Conservation (phyloP, 2,888 invertebrate genomes). For the Leucophenga montana region DNA sequence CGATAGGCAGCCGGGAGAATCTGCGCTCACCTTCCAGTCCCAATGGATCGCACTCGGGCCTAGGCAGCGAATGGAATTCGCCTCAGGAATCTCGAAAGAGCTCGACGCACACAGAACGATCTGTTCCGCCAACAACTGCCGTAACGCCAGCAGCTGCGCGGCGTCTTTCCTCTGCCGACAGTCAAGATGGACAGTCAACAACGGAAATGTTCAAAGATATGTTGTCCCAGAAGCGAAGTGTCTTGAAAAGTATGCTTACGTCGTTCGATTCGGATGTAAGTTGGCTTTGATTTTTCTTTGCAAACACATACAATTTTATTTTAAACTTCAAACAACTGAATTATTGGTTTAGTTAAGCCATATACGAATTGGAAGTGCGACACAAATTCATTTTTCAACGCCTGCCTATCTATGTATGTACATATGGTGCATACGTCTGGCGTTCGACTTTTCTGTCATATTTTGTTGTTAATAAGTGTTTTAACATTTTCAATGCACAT, state of each 20-base stretch:
- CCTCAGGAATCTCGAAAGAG: constrained; percentile 77
- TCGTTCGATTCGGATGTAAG: constrained; percentile 94
- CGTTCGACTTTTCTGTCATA: no score
- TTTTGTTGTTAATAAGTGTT: no score
- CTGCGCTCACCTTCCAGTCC: constrained; percentile 77
- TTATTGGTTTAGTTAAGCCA: not conserved
- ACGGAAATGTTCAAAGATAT: constrained; percentile 95
- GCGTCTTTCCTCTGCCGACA: constrained; percentile 80
- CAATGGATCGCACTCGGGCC: constrained; percentile 70
- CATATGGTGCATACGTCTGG: no score
- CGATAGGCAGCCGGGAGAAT: constrained; percentile 81
- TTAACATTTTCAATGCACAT: no score
- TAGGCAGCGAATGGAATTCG: constrained; percentile 77
- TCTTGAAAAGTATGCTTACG: constrained; percentile 88
- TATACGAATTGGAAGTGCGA: no score
- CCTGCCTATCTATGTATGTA: no score
- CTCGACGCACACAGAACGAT: constrained; percentile 67
- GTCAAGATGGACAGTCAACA: constrained; percentile 82
- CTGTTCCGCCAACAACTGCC: constrained; percentile 43
- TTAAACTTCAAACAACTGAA: no score
- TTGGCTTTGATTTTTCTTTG: constrained; percentile 47
- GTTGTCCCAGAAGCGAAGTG: constrained; percentile 92
- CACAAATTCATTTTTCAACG: no score
- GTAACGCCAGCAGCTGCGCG: constrained; percentile 64
- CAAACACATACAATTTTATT: no score